phyloP scores from a whole-genome alignment of 1,140 invertebrate genomes.

The Phymastichus coffea region DNA sequence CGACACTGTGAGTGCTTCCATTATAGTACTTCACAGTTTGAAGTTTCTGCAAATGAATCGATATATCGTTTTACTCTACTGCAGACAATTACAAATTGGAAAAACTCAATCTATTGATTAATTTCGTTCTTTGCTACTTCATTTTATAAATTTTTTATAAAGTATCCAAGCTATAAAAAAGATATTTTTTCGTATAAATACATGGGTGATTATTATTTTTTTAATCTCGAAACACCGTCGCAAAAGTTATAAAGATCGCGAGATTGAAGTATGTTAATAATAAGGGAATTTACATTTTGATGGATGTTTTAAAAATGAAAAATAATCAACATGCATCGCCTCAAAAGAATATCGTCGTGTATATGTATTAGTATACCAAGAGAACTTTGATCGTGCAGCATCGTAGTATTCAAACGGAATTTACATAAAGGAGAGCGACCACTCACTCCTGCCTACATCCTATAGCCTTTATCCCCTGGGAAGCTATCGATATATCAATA shows the following conservation, averaged over 20 bases:
- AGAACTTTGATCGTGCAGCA: not conserved
- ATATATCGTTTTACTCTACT: no score
- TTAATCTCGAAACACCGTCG: not conserved
- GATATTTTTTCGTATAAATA: no score
- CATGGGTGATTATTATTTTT: no score
- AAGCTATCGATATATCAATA: not conserved
- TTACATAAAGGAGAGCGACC: slow-evolving; percentile 11
- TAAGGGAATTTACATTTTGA: slow-evolving; percentile 17
- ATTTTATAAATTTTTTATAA: slow-evolving; percentile 8
- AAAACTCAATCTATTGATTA: not conserved
- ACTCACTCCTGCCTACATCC: not conserved
- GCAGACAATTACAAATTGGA: no score
- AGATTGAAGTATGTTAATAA: not conserved
- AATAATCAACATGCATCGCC: not conserved
- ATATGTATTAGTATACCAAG: not conserved
- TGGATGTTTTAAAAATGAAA: not conserved
- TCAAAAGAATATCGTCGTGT: not conserved
- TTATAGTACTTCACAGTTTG: not conserved
- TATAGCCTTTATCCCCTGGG: not conserved
- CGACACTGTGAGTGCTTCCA: not conserved
- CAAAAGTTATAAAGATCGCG: not conserved
- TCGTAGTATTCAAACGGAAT: not conserved
- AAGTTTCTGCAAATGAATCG: no score
- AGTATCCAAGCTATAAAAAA: slow-evolving; percentile 17
- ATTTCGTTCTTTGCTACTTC: not conserved